Evolutionary conservation across 2,888 invertebrate species (phyloP), one percentile per base, ranked within the genome.

Genomic region (Phorcus lineatus): DNA sequence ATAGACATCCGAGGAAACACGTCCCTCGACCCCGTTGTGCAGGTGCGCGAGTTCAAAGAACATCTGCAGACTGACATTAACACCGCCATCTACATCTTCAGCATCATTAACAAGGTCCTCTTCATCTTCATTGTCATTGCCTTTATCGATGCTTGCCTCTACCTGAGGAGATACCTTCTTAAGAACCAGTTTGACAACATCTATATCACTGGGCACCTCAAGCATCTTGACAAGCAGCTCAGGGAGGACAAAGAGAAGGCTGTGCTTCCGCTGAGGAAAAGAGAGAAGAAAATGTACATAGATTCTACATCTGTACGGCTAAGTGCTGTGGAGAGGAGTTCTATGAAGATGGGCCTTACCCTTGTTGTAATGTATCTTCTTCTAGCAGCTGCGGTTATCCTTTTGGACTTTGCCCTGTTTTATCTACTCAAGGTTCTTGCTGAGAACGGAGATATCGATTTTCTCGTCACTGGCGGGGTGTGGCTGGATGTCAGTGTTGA

Each of bases 151-250:
- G 62, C 77, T 24, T 52, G 62, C 66, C 22, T 36, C 11, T 78
- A 78, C 31, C 47, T 66, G 6, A 78, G 62, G 52, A 22, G 17
- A 3, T 78, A 78, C 19, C 22, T 62, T 24, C 47, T 28, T n/a
- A 66, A 62, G 9, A 17, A 66, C 11, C 40, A 62, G 24, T 66
- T 66, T 66, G 77, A 78, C 66, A 78, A 78, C 66, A 28, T 66
- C 13, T 78, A 78, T 13, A 62, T 78, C 28, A 62, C 62, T 11
- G 24, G 22, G 6, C 47, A 66, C 11, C 40, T 78, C 7, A 78
- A 78, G 52, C 17, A 22, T 7, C 22, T 78, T 62, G 66, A 78
- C 66, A 24, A 53, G 0, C 62, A 62, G 2, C 24, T 55, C 22
- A 17, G 77, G n/a, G 52, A 22, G 9, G 47, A 66, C n/a, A 16